Evolutionary conservation across 2,888 invertebrate genomes (phyloP).

Genomic region (Melikaiella ostensackeni): DNA sequence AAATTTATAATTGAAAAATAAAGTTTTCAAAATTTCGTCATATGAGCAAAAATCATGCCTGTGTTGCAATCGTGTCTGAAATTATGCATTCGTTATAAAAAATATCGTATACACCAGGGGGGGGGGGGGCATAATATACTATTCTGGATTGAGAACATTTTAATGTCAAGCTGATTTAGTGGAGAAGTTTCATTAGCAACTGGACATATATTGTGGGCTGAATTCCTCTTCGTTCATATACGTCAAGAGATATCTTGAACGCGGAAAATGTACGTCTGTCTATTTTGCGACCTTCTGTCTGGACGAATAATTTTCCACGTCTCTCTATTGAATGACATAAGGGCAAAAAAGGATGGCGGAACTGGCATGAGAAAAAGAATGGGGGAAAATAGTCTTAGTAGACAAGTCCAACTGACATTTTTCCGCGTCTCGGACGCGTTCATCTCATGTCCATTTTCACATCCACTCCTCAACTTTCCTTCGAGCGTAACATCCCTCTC

Average conservation of each 20-base stretch:
- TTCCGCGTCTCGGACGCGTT: conserved; percentile 43
- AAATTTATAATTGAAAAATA: too few species aligned
- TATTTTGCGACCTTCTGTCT: conserved; percentile 46
- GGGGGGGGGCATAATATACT: too few species aligned
- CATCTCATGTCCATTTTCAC: conserved; percentile 34
- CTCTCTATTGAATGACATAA: conserved; percentile 48
- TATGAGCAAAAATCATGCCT: too few species aligned
- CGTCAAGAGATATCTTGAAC: conserved; percentile 10
- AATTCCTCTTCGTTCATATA: neutral
- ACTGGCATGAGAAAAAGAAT: conserved; percentile 38
- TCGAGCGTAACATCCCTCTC: conserved; percentile 39
- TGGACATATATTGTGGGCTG: neutral
- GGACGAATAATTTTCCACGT: conserved; percentile 48
- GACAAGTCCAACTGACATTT: conserved; percentile 49
- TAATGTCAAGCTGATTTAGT: neutral
- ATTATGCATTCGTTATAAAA: too few species aligned
- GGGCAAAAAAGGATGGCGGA: conserved; percentile 20
- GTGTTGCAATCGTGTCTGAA: too few species aligned
- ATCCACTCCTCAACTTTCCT: conserved; percentile 23
- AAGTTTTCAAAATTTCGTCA: too few species aligned
- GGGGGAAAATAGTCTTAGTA: conserved; percentile 25
- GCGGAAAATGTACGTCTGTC: conserved; percentile 16
- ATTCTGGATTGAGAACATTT: neutral
- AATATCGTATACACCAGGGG: too few species aligned
- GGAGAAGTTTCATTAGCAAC: neutral